Evolutionary conservation across 1,140 invertebrate species (phyloP).

Genomic region (Onthophagus taurus): DNA sequence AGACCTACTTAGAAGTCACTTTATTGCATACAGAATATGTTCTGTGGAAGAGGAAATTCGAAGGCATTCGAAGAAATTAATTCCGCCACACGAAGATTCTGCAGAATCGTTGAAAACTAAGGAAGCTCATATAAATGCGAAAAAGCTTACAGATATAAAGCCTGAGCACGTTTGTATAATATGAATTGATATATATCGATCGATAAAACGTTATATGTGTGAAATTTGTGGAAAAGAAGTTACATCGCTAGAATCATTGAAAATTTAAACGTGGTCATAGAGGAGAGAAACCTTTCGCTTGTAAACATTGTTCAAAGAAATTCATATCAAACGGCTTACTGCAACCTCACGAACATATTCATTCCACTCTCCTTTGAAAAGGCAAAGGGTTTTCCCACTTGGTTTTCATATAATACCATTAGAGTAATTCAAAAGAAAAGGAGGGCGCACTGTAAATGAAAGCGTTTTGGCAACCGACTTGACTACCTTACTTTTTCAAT

Average conservation of each 20-base stretch:
- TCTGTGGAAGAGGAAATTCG: neutral
- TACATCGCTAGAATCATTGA: conserved; percentile 14
- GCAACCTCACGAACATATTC: conserved; percentile 3
- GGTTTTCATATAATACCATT: neutral
- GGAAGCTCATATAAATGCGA: conserved; percentile 20
- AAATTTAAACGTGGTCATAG: conserved; percentile 55
- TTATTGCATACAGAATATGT: no score
- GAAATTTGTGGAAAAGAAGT: conserved; percentile 10
- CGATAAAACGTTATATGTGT: conserved; percentile 34
- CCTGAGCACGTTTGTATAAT: neutral
- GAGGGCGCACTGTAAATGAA: neutral
- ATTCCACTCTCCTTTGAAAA: no score
- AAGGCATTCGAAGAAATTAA: no score
- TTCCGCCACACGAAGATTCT: conserved; percentile 53
- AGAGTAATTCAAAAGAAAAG: neutral
- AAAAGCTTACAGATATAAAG: no score
- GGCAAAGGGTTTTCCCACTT: neutral
- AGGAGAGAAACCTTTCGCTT: conserved; percentile 47
- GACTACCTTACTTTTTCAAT: neutral
- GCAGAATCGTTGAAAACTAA: conserved; percentile 37
- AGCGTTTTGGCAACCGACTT: neutral
- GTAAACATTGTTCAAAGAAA: conserved; percentile 2
- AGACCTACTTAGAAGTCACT: no score
- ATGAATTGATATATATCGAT: conserved; percentile 41
- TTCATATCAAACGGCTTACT: neutral